Evolutionary conservation across 92 coral and sea anemone species (phyloP), one percentile per base, ranked within the genome.

Genomic region (Heteractis magnifica): DNA sequence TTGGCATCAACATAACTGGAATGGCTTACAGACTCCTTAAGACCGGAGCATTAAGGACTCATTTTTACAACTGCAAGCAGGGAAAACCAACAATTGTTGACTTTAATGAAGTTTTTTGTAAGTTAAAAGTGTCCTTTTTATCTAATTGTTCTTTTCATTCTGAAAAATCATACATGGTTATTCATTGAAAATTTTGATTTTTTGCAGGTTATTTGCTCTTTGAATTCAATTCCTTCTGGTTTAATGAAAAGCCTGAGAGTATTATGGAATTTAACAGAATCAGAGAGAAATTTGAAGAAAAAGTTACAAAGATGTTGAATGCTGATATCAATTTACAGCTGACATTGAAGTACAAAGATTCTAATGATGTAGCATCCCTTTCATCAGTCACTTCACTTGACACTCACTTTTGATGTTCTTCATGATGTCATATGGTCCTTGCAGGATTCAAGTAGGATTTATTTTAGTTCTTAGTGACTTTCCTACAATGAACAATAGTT

Each of bases 191-290:
- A 74, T 44, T 18, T 74, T 74, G 20, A 49, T 49, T 16, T 4
- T 86, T 74, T 19, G 44, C 82, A 96, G 99, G 98, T 86, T 94
- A 92, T 81, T 51, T 96, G 84, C 84, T 92, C 77, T 94, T 89
- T 84, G 94, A 96, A 89, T 96, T 96, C 82, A 94, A 91, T 85
- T 89, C 93, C 1, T 96, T 94, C 82, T 96, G 99, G 99, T 68
- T 96, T 48, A 87, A 82, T 62, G 97, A 96, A 86, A 91, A 90
- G 80, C 99, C 99, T 6, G 98, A 81, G 72, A 90, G 97, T 84
- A 92, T 96, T 8, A 96, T 96, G 99, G 92, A 92, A 72, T 94
- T 96, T 77, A 90, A 90, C 86, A 74, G 87, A 79, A 85, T 93
- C 60, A 92, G 88, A 86, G 92, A 94, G 76, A 89, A 92, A 80